Conservation (phyloP, 2,797 vertebrate genomes). For the Margarornis squamiger region DNA sequence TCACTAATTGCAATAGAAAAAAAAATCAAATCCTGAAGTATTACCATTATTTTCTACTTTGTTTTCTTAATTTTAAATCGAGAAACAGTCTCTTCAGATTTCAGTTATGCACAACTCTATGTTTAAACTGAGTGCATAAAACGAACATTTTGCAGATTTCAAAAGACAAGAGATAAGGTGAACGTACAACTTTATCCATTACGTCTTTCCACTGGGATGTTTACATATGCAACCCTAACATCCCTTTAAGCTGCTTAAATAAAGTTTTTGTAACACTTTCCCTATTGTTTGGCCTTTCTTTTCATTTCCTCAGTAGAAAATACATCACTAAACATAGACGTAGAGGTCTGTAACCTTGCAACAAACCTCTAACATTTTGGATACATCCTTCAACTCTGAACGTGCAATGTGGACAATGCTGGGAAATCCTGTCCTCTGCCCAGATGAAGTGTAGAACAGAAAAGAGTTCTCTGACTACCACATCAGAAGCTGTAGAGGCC, state of each 20-base stretch:
- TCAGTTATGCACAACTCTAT: not conserved
- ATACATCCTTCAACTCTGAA: not conserved
- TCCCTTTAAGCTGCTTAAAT: not conserved
- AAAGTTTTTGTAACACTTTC: not conserved
- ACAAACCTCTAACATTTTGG: not conserved
- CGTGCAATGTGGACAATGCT: constrained; percentile 1
- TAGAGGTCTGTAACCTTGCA: not conserved
- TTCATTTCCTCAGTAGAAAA: not conserved
- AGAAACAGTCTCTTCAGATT: not conserved
- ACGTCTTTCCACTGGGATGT: fast-evolving
- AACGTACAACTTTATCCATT: not conserved
- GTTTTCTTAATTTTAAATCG: not conserved
- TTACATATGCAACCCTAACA: not conserved
- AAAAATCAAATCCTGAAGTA: not conserved
- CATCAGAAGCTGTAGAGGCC: not conserved
- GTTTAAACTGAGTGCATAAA: not conserved
- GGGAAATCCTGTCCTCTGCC: constrained; percentile 46
- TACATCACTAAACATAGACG: not conserved
- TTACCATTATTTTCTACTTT: not conserved
- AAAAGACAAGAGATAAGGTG: not conserved
- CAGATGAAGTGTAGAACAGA: not conserved
- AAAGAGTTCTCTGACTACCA: not conserved
- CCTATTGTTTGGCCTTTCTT: not conserved
- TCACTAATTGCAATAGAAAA: not conserved
- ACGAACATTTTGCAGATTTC: not conserved